These are phyloP conservation scores for Bruchidius siliquastri DNA, from an alignment of 2,888 invertebrate species.

Conservation along the genomic window DNA sequence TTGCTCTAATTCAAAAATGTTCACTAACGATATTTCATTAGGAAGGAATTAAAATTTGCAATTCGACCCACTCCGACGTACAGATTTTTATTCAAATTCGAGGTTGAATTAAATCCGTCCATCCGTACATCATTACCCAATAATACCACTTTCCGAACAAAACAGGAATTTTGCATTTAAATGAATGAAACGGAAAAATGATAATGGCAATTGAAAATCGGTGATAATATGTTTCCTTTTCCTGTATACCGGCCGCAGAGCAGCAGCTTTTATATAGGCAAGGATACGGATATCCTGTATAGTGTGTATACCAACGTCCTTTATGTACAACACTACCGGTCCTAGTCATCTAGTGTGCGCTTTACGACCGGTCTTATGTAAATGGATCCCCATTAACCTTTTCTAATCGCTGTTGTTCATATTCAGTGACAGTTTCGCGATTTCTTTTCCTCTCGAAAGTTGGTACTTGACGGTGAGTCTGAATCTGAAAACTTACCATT, in stretches of 20 bases:
- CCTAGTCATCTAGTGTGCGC: not conserved
- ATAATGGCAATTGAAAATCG: constrained; percentile 46
- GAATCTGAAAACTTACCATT: too few relatives aligned
- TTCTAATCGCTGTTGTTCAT: not conserved
- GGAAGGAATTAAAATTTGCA: too few relatives aligned
- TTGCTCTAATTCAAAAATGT: too few relatives aligned
- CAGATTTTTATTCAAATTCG: not conserved
- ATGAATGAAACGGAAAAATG: constrained; percentile 41
- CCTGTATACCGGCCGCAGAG: constrained; percentile 28
- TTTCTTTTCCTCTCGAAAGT: too few relatives aligned
- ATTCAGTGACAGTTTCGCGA: too few relatives aligned
- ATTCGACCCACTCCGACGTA: too few relatives aligned
- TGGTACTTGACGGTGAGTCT: too few relatives aligned
- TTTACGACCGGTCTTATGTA: not conserved
- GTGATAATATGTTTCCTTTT: constrained; percentile 47
- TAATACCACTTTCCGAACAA: constrained; percentile 17
- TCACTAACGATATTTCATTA: too few relatives aligned
- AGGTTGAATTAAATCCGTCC: not conserved
- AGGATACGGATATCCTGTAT: constrained; percentile 47
- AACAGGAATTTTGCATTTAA: constrained; percentile 33
- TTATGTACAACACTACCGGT: constrained; percentile 16
- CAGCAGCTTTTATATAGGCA: constrained; percentile 38
- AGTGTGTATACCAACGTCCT: constrained; percentile 28
- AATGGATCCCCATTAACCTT: not conserved
- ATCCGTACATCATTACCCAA: constrained; percentile 11